Base-by-base conservation (phyloP, 2,113 vertebrate genomes). In the Siphamia tubifer region DNA sequence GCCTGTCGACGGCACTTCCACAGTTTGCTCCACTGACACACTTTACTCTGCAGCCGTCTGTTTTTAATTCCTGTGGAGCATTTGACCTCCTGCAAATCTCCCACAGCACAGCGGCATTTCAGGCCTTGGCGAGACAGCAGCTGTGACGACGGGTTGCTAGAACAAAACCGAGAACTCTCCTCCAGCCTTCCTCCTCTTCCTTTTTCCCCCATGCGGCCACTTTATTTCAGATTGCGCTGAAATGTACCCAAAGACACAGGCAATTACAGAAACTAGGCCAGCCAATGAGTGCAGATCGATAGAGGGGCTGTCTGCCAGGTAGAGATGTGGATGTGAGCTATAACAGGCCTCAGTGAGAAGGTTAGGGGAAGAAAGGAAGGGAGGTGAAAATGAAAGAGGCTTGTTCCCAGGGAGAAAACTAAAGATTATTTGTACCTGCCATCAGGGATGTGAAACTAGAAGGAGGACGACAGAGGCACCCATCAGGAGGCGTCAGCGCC, bases 361-460 rank as follows among this genome's bases (percentile, higher is more conserved):
- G 27, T n/a, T 34, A 13, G 48, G 15, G n/a, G 23, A 36, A 11
- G n/a, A 27, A 36, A 11, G 19, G 31, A 1, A 5, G 21, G 38
- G 32, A 11, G 38, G 15, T 3, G 5, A 16, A 40, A 20, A 15
- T 48, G 49, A 16, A 27, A 42, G 20, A 5, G 32, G 12, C 5
- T 30, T 27, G 13, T 27, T 17, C 32, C 44, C 68, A 4, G 25
- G 1, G 11, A 20, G 39, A 58, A 44, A 27, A 30, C 21, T 87
- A 68, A 79, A 63, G 68, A 44, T 31, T 74, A 8, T 69, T 69
- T 91, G 68, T 87, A 83, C 73, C 75, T 51, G 17, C 40, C 44
- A 5, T 51, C 87, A 99, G 98, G 90, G 98, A 99, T 35, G 64
- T 94, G 79, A 98, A 96, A 88, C 74, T 92, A 90, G 98, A 99